Base-by-base conservation (phyloP, 1,140 invertebrate species). In the Manduca sexta region DNA sequence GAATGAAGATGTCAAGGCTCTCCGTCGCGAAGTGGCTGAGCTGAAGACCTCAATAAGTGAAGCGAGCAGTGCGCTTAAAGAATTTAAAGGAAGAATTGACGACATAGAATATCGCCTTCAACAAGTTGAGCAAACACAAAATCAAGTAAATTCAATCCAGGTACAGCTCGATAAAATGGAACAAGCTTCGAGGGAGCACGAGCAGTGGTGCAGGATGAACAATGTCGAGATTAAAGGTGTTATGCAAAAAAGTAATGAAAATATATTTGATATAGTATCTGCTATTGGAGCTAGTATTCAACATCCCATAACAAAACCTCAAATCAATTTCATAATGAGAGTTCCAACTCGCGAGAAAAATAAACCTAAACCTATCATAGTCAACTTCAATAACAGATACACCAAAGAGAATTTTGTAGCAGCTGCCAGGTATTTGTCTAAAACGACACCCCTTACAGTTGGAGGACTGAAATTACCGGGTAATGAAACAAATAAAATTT, bases 201-300 rank as follows among this genome's bases (percentile, higher is more conserved):
- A 56, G 1, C 53, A 56, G 41, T 56, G 53, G 53, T n/a, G 29
- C 10, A 33, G 52, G 17, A 12, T 38, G 16, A 56, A 47, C 13
- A 56, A 56, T 45, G 18, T 56, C 0, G 53, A 56, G 16, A 50
- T 56, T 26, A 50, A 49, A 43, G 53, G 53, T 1, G 30, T 56
- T 1, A 35, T 38, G 2, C 30, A 17, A 12, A 33, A 7, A 3
- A 47, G 29, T 1, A 50, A 42, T 21, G 53, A 56, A 26, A 56
- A 56, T 38, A 16, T 56, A 1, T 56, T 46, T 31, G 38, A 50
- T 2, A 30, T 56, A 11, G 30, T 41, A 12, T 10, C 10, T 10
- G 50, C 39, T 30, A 50, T 56, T 1, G 31, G 42, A 4, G 5
- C 11, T n/a, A 33, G 21, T 7, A 39, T 49, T 35, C 17, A 37